phyloP scores from a whole-genome alignment of 2,888 invertebrate species.

The Rhagophthalmus giganteus region DNA sequence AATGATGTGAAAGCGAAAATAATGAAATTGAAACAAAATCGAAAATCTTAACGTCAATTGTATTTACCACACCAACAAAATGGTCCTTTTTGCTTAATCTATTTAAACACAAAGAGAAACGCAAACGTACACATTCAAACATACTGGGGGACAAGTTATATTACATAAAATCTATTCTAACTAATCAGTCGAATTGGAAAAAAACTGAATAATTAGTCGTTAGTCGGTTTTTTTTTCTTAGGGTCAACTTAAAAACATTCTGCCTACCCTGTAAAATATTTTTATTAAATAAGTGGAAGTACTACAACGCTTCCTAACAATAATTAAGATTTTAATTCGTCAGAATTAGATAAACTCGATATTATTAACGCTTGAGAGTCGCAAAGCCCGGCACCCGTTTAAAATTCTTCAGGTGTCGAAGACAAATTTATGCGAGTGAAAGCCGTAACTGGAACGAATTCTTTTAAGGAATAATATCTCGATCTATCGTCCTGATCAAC shows the following conservation, averaged over 20 bases:
- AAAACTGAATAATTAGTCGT: slow-evolving; percentile 20
- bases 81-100: too few species aligned
- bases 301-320: too few species aligned
- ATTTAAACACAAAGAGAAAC: too few species aligned
- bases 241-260: not conserved
- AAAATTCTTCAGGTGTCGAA: slow-evolving; percentile 29
- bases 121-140: too few species aligned
- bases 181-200: slow-evolving; percentile 27
- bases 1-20: too few species aligned
- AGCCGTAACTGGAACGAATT: slow-evolving; percentile 58
- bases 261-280: not conserved
- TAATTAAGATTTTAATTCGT: not conserved
- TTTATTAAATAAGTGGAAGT: too few species aligned
- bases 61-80: too few species aligned
- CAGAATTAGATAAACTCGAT: too few species aligned
- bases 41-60: too few species aligned
- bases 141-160: too few species aligned
- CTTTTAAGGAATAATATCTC: slow-evolving; percentile 69
- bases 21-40: too few species aligned
- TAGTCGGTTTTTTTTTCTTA: not conserved
- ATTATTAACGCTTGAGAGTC: too few species aligned
- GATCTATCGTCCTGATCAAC: slow-evolving; percentile 69
- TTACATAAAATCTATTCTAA: slow-evolving; percentile 9
- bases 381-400: slow-evolving; percentile 6
- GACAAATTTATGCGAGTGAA: slow-evolving; percentile 31